These are phyloP conservation scores for Ibidorhyncha struthersii DNA, from an alignment of 2,113 vertebrate species.

Conservation along the genomic window DNA sequence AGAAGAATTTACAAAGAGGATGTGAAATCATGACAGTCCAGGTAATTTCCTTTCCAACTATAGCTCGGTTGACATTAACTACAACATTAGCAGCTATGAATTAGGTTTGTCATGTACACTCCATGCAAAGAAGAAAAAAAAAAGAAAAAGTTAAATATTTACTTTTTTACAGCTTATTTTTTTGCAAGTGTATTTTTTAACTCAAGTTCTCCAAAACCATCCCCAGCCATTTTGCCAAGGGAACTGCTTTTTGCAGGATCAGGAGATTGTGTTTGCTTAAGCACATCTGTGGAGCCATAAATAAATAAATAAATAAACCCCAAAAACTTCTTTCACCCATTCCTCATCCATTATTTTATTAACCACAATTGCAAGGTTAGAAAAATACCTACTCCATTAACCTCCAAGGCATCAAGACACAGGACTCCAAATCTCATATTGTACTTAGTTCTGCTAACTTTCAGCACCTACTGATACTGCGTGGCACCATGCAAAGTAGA, in stretches of 20 bases:
- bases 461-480: background rate
- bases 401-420: background rate
- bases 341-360: constrained; percentile 44
- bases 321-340: background rate
- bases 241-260: constrained; percentile 9
- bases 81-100: constrained; percentile 32
- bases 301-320: background rate
- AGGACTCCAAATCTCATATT: background rate
- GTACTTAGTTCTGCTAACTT: background rate
- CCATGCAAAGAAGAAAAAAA: constrained; percentile 22
- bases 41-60: constrained; percentile 55
- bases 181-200: constrained; percentile 13
- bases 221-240: constrained; percentile 1
- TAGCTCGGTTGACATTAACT: constrained; percentile 37
- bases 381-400: background rate
- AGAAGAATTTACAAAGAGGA: constrained; percentile 45
- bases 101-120: constrained; percentile 18
- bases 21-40: constrained; percentile 16
- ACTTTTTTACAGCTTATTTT: constrained; percentile 1
- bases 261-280: constrained; percentile 29
- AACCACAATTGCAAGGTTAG: constrained; percentile 18
- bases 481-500: background rate
- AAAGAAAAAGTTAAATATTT: constrained; percentile 45
- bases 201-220: background rate
- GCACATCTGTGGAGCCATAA: background rate